Percentiles rank a stretch among this genome's conserved stretches.
Conservation (phyloP, 2,797 vertebrate species). For the Hapalemur alaotrensis region DNA sequence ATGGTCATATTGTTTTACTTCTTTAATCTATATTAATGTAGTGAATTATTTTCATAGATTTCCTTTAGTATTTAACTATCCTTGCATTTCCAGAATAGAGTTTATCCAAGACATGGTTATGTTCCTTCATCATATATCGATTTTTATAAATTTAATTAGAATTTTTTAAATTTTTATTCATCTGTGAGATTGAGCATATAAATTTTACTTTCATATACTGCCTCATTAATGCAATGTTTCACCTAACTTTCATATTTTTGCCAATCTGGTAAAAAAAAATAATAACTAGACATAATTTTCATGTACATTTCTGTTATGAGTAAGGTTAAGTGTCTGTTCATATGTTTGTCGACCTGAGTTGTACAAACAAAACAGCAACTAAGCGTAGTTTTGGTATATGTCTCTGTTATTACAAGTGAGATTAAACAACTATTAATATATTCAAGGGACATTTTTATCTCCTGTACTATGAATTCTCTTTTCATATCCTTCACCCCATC, state of each 20-base stretch:
- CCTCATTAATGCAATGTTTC: not conserved
- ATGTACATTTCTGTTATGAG: not conserved
- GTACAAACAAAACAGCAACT: not conserved
- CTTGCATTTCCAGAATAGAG: not conserved
- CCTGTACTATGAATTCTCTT: not conserved
- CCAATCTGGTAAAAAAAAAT: not conserved
- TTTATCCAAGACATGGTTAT: not conserved
- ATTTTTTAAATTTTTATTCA: not conserved
- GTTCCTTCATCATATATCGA: not conserved
- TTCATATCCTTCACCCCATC: not conserved
- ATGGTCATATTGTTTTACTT: not conserved
- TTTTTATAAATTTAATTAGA: not conserved
- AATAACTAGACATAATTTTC: not conserved
- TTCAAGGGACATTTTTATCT: not conserved
- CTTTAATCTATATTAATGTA: not conserved
- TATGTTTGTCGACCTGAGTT: not conserved
- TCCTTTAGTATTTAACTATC: not conserved
- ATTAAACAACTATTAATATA: not conserved
- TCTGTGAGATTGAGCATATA: not conserved
- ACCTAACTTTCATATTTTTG: not conserved
- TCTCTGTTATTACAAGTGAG: not conserved
- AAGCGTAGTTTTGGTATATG: not conserved
- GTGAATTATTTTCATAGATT: not conserved
- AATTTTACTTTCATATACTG: not conserved
- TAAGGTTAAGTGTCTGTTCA: not conserved